phyloP scores from a whole-genome alignment of 2,113 vertebrate species.

The Poeciliopsis prolifica region DNA sequence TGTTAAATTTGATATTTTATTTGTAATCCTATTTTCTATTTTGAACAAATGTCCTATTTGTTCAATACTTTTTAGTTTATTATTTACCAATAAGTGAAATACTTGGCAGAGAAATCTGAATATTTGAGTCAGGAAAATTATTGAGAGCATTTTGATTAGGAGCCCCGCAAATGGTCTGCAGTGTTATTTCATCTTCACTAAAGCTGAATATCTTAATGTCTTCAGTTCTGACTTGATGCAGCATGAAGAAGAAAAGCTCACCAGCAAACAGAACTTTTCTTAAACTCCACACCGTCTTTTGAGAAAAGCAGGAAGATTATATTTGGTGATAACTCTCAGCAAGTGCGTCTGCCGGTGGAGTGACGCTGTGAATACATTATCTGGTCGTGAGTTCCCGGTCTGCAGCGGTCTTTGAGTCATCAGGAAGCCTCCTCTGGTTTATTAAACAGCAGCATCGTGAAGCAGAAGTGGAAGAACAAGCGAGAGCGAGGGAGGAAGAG shows the following conservation, averaged over 20 bases:
- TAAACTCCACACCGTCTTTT: not conserved
- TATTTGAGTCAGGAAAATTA: not conserved
- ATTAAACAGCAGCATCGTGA: constrained; percentile 36
- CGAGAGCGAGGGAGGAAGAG: constrained; percentile 50
- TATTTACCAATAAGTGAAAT: not conserved
- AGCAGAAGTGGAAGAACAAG: constrained; percentile 43
- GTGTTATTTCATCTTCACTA: not conserved
- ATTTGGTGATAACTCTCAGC: not conserved
- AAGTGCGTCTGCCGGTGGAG: constrained; percentile 9
- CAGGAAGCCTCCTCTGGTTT: constrained; percentile 49
- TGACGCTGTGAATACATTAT: constrained; percentile 30
- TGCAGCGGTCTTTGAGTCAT: constrained; percentile 51
- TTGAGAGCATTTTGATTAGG: not conserved
- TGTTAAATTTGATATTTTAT: not conserved
- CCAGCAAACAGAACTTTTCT: not conserved
- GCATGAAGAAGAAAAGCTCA: constrained; percentile 18
- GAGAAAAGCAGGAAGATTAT: constrained; percentile 5
- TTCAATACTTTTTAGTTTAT: not conserved
- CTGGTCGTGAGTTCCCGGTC: constrained; percentile 24
- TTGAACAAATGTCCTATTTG: too few relatives aligned
- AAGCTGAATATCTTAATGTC: not conserved
- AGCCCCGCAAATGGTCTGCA: not conserved
- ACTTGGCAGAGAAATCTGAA: not conserved
- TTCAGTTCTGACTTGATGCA: constrained; percentile 28
- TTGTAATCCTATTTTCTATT: not conserved